These are phyloP conservation scores for Halcyon malimbica DNA, from an alignment of 2,113 vertebrate species.

Conservation along the genomic window DNA sequence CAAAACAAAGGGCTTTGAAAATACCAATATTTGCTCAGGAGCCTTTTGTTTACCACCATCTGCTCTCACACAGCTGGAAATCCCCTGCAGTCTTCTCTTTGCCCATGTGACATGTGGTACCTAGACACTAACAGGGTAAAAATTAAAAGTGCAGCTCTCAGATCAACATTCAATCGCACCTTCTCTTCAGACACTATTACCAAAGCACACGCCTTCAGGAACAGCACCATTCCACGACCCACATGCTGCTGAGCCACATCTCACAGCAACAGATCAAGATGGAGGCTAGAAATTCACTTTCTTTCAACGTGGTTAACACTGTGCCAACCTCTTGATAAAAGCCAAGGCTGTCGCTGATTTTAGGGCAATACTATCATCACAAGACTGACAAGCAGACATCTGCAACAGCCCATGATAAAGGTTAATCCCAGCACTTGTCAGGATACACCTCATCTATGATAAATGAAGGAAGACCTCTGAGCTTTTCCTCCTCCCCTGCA, in stretches of 20 bases:
- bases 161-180: neutral
- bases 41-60: neutral
- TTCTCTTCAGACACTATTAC: neutral
- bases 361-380: neutral
- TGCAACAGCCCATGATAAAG: neutral
- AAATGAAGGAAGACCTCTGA: neutral
- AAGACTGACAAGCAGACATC: neutral
- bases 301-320: fast-evolving
- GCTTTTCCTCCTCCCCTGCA: neutral
- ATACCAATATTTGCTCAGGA: neutral
- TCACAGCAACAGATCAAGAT: neutral
- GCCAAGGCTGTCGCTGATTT: neutral
- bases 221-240: neutral
- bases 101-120: neutral
- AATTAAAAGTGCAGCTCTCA: neutral
- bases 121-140: neutral
- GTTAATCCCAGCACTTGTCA: neutral
- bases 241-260: fast-evolving
- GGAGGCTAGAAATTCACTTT: neutral
- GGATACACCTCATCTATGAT: neutral
- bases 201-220: neutral
- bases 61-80: neutral
- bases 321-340: neutral
- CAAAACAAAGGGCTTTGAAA: neutral
- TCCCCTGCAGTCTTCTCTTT: neutral